Evolutionary conservation across 2,888 invertebrate species (phyloP).

Genomic region (Oscheius sp.): DNA sequence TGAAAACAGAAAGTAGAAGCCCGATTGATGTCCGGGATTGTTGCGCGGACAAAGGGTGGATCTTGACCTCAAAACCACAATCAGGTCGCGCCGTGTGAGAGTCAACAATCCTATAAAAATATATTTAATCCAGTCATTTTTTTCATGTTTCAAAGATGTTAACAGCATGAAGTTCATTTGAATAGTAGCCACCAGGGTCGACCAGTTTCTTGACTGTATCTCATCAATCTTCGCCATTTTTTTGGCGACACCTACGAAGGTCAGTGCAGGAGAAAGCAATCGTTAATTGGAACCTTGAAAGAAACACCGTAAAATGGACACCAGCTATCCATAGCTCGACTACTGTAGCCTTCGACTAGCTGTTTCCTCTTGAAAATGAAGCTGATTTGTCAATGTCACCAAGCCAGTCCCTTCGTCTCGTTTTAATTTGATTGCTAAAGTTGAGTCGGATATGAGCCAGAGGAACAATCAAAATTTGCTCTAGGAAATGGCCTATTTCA

Average conservation of each 20-base stretch:
- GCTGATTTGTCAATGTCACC: neutral
- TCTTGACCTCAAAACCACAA: conserved; percentile 38
- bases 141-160: neutral
- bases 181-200: neutral
- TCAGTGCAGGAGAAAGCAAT: conserved; percentile 5
- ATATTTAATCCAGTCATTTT: neutral
- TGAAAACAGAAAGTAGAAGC: conserved; percentile 17
- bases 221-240: conserved; percentile 18
- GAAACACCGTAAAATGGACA: neutral
- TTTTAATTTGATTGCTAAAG: conserved; percentile 32
- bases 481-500: conserved; percentile 16
- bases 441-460: conserved; percentile 34
- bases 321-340: neutral
- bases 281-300: conserved; percentile 16
- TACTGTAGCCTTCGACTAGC: conserved; percentile 5
- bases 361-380: conserved; percentile 7
- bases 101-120: conserved; percentile 24
- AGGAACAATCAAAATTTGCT: conserved; percentile 11
- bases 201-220: conserved; percentile 10
- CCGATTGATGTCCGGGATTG: conserved; percentile 20
- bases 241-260: conserved; percentile 8
- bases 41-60: conserved; percentile 35
- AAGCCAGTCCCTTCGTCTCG: neutral
- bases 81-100: conserved; percentile 30
- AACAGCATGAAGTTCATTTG: neutral